A percentile compares a stretch with the other conserved stretches of the same genome.
phyloP scores from a whole-genome alignment of 1,140 invertebrate species.

The Muscidifurax raptorellus region DNA sequence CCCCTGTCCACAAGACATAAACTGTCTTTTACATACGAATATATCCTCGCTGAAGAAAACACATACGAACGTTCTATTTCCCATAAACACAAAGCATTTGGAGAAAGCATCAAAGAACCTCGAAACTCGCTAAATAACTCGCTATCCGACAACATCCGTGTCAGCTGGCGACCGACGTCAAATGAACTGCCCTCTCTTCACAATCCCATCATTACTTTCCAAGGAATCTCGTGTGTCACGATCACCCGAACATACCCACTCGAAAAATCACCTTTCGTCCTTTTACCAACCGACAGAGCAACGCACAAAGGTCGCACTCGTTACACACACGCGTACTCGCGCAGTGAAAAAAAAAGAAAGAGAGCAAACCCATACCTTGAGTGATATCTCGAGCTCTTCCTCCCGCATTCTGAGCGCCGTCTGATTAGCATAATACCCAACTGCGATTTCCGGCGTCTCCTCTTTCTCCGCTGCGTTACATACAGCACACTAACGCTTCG shows the following conservation, averaged over 20 bases:
- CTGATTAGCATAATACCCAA: conserved; percentile 55
- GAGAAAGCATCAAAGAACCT: not conserved
- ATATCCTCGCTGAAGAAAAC: too few species aligned
- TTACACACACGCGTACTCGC: too few species aligned
- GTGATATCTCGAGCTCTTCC: conserved; percentile 94
- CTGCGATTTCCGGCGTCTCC: conserved; percentile 44
- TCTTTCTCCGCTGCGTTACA: not conserved
- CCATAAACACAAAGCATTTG: not conserved
- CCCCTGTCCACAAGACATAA: too few species aligned
- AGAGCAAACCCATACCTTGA: conserved; percentile 79
- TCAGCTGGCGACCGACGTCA: not conserved
- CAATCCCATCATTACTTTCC: not conserved
- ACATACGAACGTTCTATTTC: too few species aligned
- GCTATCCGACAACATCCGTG: not conserved
- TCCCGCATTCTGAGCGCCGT: conserved; percentile 83
- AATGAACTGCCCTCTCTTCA: not conserved
- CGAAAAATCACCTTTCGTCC: not conserved
- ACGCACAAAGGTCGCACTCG: not conserved
- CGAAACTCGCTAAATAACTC: not conserved
- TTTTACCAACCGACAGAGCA: not conserved
- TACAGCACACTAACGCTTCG: not conserved
- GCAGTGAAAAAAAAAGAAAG: not conserved
- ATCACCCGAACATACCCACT: not conserved
- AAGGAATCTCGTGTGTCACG: not conserved
- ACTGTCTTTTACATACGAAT: too few species aligned